Conservation (phyloP, 2,797 vertebrate species). For the Passerculus sandwichensis region DNA sequence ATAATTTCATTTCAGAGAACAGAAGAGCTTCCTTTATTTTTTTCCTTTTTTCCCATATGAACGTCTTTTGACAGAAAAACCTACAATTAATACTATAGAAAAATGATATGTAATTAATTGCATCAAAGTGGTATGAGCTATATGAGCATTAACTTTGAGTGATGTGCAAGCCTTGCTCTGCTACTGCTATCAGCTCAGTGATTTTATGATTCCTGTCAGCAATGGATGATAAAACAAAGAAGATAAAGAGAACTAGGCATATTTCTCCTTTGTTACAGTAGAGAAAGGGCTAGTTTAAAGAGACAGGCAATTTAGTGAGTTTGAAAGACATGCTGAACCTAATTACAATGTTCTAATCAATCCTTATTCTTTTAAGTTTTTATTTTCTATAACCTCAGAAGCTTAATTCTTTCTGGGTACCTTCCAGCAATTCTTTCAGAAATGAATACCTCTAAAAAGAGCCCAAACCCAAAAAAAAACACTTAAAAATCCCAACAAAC, state of each 20-base stretch:
- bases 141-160: constrained; percentile 13
- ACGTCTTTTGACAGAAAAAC: not conserved
- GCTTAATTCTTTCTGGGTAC: not conserved
- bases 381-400: not conserved
- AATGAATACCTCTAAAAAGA: fast-evolving
- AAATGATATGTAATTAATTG: constrained; percentile 6
- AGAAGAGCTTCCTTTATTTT: not conserved
- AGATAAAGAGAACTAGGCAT: not conserved
- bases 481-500: not conserved
- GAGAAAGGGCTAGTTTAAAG: not conserved
- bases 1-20: not conserved
- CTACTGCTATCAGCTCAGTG: not conserved
- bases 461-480: fast-evolving
- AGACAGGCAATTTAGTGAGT: not conserved
- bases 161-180: not conserved
- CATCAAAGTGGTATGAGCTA: not conserved
- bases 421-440: not conserved
- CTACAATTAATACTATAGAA: not conserved
- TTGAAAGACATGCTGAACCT: not conserved
- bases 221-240: constrained; percentile 20
- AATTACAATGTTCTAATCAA: not conserved
- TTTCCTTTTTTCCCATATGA: not conserved
- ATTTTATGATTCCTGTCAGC: constrained; percentile 48
- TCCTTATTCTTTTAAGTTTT: not conserved
- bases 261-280: not conserved